phyloP scores from a whole-genome alignment of 2,888 invertebrate species.

The Himalopsyche kuldschensis region DNA sequence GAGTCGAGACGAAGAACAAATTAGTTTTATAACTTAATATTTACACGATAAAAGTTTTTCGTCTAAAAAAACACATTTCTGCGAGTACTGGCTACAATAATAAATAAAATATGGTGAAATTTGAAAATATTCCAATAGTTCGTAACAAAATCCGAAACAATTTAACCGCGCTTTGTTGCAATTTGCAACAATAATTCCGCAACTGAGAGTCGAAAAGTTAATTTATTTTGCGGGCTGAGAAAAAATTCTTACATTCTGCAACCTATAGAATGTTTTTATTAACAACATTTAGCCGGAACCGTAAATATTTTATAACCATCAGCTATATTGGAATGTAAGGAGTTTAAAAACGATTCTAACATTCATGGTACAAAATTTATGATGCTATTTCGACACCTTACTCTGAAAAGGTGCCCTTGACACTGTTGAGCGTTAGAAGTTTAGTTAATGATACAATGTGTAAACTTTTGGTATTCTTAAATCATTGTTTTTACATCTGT shows the following conservation, averaged over 20 bases:
- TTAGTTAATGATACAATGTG: no score
- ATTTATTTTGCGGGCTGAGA: background rate
- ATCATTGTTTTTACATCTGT: no score
- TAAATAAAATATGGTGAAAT: background rate
- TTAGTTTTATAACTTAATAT: background rate
- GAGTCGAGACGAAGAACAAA: background rate
- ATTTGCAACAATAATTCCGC: background rate
- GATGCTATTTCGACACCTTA: no score
- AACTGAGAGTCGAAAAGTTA: background rate
- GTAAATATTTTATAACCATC: no score
- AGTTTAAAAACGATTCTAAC: no score
- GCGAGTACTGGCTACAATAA: background rate
- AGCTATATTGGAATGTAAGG: no score
- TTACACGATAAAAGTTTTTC: background rate
- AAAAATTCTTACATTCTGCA: background rate
- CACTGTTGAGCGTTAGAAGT: no score
- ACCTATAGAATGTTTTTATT: background rate
- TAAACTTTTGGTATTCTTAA: no score
- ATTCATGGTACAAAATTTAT: no score
- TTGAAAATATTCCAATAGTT: background rate
- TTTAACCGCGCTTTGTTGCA: background rate
- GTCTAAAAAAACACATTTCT: background rate
- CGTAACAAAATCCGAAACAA: background rate
- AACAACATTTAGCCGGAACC: no score
- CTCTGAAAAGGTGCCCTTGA: no score